Evolutionary conservation across 2,888 invertebrate genomes (phyloP).

Genomic region (Phortica okadai): DNA sequence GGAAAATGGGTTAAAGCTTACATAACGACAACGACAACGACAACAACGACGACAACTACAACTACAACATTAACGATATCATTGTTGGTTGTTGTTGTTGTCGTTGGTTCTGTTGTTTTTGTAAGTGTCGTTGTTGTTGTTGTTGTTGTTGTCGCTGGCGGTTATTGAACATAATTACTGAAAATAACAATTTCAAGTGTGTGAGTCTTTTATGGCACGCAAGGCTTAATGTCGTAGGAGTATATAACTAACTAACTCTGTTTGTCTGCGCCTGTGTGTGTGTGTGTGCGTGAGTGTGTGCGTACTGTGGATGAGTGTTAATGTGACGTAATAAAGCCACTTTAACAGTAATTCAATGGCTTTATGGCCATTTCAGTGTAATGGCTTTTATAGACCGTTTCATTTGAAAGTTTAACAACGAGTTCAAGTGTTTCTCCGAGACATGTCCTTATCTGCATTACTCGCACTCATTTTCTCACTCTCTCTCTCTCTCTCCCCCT

Average conservation of each 20-base stretch:
- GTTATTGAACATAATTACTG: conserved; percentile 69
- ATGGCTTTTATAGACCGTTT: conserved; percentile 17
- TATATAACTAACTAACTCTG: not conserved
- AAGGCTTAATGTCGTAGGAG: conserved; percentile 14
- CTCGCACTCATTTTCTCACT: not conserved
- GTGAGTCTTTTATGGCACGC: not conserved
- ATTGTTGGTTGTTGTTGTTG: conserved; percentile 12
- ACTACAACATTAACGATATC: not conserved
- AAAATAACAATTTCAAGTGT: conserved; percentile 61
- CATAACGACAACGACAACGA: conserved; percentile 57
- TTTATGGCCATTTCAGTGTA: conserved; percentile 10
- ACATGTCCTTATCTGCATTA: not conserved
- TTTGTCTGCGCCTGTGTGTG: not conserved
- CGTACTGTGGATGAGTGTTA: conserved; percentile 11
- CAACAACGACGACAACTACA: not conserved
- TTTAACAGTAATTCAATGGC: conserved; percentile 27
- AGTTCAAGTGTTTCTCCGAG: not conserved
- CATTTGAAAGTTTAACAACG: conserved; percentile 13
- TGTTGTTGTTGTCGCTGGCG: conserved; percentile 55
- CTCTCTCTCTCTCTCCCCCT: not conserved
- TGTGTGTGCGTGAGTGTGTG: not conserved
- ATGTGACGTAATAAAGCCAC: conserved; percentile 31
- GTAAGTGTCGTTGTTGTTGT: conserved; percentile 25
- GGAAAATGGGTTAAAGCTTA: conserved; percentile 65
- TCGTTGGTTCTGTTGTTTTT: conserved; percentile 37